Conservation (phyloP, 37 sponge, comb jelly and placozoan species). For the Crambe crambe region DNA sequence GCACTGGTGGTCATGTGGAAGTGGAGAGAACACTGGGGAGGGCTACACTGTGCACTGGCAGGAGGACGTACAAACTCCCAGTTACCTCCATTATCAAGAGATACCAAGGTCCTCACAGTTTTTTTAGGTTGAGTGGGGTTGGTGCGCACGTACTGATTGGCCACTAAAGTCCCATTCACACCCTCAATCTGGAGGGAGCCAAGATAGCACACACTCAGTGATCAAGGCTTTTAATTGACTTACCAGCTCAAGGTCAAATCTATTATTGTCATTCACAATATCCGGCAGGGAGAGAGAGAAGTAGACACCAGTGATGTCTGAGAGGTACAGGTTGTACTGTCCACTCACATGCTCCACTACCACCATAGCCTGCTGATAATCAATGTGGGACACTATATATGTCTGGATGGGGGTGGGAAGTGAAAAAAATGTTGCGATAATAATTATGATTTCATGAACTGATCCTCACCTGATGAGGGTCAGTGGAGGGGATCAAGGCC, state of each 20-base stretch:
- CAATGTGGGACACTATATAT: conserved; percentile 48
- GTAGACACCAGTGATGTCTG: conserved; percentile 62
- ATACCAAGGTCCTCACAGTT: conserved; percentile 54
- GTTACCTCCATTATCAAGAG: conserved; percentile 71
- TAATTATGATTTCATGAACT: not conserved
- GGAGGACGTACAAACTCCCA: conserved; percentile 60
- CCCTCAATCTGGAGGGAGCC: conserved; percentile 57
- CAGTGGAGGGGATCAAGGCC: conserved; percentile 35
- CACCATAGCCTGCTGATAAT: conserved; percentile 61
- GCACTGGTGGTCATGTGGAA: conserved; percentile 69
- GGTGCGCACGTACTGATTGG: conserved; percentile 63
- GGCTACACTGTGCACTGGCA: conserved; percentile 5
- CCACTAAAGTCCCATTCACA: conserved; percentile 70
- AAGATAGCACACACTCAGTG: too few species aligned
- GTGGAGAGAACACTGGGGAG: conserved; percentile 80
- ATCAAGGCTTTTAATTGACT: not conserved
- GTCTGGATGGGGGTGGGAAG: conserved; percentile 9
- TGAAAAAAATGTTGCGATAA: not conserved
- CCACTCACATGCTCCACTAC: conserved; percentile 46
- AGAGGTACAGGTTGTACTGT: conserved; percentile 72
- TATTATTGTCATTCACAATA: not conserved
- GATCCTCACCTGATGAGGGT: conserved; percentile 37
- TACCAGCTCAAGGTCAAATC: conserved; percentile 47
- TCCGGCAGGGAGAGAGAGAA: conserved; percentile 69
- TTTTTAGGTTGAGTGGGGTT: not conserved